phyloP scores from a whole-genome alignment of 2,113 vertebrate species.

The Paratilapia polleni region DNA sequence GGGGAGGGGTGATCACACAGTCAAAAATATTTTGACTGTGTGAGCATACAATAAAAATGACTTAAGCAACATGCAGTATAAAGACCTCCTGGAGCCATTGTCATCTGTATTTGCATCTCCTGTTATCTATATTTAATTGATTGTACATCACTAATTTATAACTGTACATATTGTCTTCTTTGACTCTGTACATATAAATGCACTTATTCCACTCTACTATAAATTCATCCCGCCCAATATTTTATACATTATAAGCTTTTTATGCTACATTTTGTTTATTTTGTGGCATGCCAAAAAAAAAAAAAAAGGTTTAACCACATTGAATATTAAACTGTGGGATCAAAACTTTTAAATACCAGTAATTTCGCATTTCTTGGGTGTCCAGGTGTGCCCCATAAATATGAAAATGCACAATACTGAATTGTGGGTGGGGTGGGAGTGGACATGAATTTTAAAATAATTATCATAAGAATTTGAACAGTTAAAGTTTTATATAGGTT shows the following conservation, averaged over 20 bases:
- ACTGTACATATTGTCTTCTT: background rate
- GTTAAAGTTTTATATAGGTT: fast-evolving
- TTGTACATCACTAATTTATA: background rate
- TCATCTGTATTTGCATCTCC: background rate
- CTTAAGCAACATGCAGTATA: background rate
- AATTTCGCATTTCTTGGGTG: background rate
- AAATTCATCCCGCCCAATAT: background rate
- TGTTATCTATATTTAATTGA: background rate
- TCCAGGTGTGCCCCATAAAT: background rate
- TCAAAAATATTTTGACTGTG: background rate
- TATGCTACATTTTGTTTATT: background rate
- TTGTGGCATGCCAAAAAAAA: fast-evolving
- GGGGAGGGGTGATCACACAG: too few species aligned
- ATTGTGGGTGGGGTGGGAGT: background rate
- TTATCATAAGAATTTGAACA: background rate
- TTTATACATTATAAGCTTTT: background rate
- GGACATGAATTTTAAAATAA: background rate
- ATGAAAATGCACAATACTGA: background rate
- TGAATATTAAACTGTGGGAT: background rate
- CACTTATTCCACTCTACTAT: background rate
- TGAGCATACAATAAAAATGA: background rate
- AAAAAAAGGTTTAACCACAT: fast-evolving
- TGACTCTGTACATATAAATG: background rate
- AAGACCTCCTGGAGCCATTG: background rate
- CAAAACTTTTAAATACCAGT: background rate